These are phyloP conservation scores for Disparrhopalites patrizii DNA, from an alignment of 2,888 invertebrate genomes.

Conservation along the genomic window DNA sequence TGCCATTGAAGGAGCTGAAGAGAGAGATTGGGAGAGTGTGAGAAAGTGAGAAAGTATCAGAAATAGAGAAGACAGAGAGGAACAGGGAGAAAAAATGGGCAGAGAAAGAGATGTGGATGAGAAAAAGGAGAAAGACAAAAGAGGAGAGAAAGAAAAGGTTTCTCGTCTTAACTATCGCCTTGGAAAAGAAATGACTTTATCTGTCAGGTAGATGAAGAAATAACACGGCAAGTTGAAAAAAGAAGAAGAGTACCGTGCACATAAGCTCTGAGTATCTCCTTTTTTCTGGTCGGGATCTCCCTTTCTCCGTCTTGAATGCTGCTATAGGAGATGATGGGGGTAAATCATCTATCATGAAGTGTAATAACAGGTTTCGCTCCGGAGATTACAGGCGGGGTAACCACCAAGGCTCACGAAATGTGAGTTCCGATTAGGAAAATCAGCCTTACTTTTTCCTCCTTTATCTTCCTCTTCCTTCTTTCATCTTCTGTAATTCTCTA, in stretches of 20 bases:
- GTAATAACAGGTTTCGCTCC: constrained; percentile 48
- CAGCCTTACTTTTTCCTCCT: constrained; percentile 36
- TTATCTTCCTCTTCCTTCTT: too few relatives aligned
- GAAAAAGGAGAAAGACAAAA: constrained; percentile 6
- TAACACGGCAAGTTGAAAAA: constrained; percentile 16
- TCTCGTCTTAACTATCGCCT: too few relatives aligned
- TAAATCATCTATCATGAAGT: constrained; percentile 47
- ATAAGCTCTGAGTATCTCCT: not conserved
- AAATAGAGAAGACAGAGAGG: not conserved
- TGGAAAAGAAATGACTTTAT: constrained; percentile 41
- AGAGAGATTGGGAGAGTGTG: constrained; percentile 5
- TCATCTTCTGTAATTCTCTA: too few relatives aligned
- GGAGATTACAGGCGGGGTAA: constrained; percentile 47
- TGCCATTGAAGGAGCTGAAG: not conserved
- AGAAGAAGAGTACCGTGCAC: not conserved
- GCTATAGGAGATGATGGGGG: constrained; percentile 32
- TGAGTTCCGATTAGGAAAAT: constrained; percentile 49
- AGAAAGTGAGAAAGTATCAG: not conserved
- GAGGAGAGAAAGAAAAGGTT: constrained; percentile 2
- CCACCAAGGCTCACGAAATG: constrained; percentile 49
- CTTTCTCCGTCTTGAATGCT: constrained; percentile 16
- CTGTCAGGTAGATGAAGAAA: constrained; percentile 39
- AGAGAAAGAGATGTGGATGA: not conserved
- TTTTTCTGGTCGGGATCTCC: constrained; percentile 25
- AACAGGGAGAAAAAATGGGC: not conserved